Percentiles rank a stretch among this genome's conserved stretches.
phyloP scores from a whole-genome alignment of 2,113 vertebrate genomes.

The Condylura cristata region DNA sequence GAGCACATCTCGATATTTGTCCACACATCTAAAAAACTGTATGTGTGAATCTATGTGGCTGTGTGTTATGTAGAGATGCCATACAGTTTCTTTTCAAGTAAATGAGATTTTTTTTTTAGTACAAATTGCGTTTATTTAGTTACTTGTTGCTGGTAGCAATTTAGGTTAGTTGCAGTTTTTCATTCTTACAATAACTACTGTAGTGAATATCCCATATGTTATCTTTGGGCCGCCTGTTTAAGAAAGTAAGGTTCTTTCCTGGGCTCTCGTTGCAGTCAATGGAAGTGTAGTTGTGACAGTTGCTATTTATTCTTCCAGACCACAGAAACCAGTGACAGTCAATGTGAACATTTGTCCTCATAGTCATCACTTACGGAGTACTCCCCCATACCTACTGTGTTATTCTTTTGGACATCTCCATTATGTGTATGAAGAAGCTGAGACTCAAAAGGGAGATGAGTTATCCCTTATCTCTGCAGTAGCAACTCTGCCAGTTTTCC shows the following conservation, averaged over 20 bases:
- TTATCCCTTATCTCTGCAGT: background rate
- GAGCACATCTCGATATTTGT: background rate
- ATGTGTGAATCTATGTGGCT: background rate
- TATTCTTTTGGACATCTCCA: background rate
- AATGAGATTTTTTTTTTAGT: background rate
- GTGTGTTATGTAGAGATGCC: background rate
- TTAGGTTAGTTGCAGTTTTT: background rate
- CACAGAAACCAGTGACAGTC: background rate
- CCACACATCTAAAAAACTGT: background rate
- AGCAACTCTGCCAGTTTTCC: background rate
- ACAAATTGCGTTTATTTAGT: background rate
- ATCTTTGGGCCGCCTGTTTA: background rate
- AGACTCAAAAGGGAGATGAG: background rate
- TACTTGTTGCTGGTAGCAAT: background rate
- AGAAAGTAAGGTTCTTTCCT: background rate
- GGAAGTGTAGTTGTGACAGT: background rate
- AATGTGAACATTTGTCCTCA: background rate
- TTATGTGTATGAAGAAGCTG: background rate
- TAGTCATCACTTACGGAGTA: background rate
- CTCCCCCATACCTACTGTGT: background rate
- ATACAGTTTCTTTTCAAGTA: background rate
- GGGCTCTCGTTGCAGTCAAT: background rate
- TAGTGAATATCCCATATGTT: background rate
- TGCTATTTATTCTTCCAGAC: background rate
- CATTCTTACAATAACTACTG: background rate